Evolutionary conservation across 2,888 invertebrate species (phyloP), one percentile per base, ranked within the genome.

Genomic region (Cheilosia urbana): DNA sequence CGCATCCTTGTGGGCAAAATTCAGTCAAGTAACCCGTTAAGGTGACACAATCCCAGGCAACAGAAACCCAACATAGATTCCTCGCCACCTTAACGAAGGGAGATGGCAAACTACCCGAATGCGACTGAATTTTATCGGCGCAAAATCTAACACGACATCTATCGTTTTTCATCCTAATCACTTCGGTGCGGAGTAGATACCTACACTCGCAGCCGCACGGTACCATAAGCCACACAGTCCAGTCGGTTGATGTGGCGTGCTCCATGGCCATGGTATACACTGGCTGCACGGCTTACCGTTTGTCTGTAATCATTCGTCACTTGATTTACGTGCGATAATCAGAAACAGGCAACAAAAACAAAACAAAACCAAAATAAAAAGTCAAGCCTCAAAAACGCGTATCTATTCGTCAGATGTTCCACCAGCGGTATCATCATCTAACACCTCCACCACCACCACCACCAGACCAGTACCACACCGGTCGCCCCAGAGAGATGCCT

Each of bases 321-420:
- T 85, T 85, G 85, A 85, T 85, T 85, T 85, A 85, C 85, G 85
- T 85, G 85, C 85, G 85, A 85, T 85, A 81, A 85, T 81, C 84
- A 84, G 27, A 84, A 76, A 55, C 27, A 37, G 60, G 30, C 30
- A 30, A 30, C 30, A 30, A 9, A 30, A 27, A 73, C 57, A 40
- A 27, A 27, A 27, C 27, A 6, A 27, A 27, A 27, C 27, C 57
- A 19, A 57, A 57, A 58, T 62, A 58, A 71, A 47, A 24, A 24
- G 2, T 24, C 24, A 24, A 79, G 55, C 37, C 49, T 65, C 55
- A 51, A 72, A 80, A 78, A 77, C 83, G 83, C 83, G 63, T 79
- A 83, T 83, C 79, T 83, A 73, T 73, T 79, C 78, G 78, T 83
- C 83, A 83, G 83, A 78, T 83, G 60, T 68, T 83, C 62, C 68